phyloP scores from a whole-genome alignment of 2,888 invertebrate genomes.

The Monopis laevigella region DNA sequence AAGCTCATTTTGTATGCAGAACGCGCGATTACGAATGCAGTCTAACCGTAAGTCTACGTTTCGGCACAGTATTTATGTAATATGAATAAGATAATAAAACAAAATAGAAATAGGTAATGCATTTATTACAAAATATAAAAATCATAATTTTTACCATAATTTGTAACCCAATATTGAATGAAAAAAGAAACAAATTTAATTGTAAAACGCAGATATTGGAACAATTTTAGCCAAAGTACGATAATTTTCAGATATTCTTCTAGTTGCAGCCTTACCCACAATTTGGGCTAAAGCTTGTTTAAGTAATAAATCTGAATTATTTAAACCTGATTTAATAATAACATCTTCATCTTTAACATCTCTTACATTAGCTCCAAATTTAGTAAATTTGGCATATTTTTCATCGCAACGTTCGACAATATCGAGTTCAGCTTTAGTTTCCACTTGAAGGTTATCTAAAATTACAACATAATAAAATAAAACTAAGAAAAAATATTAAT shows the following conservation, averaged over 20 bases:
- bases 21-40: too few relatives aligned
- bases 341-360: not conserved
- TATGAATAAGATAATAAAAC: too few relatives aligned
- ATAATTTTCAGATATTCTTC: constrained; percentile 5
- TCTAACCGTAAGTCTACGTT: too few relatives aligned
- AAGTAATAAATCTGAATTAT: not conserved
- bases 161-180: too few relatives aligned
- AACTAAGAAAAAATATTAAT: too few relatives aligned
- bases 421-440: constrained; percentile 1
- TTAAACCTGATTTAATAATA: not conserved
- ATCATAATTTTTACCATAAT: too few relatives aligned
- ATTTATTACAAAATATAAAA: too few relatives aligned
- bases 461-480: too few relatives aligned
- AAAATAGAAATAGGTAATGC: too few relatives aligned
- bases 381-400: not conserved
- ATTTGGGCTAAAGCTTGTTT: not conserved
- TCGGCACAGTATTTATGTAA: too few relatives aligned
- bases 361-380: not conserved
- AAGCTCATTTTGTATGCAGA: too few relatives aligned
- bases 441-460: not conserved
- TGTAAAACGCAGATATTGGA: not conserved
- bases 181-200: not conserved
- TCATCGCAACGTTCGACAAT: constrained; percentile 2
- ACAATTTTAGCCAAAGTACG: not conserved
- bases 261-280: not conserved